Percentiles rank a stretch among this genome's conserved stretches.
Conservation (phyloP, 2,113 vertebrate genomes). For the Oenanthe oenanthe region DNA sequence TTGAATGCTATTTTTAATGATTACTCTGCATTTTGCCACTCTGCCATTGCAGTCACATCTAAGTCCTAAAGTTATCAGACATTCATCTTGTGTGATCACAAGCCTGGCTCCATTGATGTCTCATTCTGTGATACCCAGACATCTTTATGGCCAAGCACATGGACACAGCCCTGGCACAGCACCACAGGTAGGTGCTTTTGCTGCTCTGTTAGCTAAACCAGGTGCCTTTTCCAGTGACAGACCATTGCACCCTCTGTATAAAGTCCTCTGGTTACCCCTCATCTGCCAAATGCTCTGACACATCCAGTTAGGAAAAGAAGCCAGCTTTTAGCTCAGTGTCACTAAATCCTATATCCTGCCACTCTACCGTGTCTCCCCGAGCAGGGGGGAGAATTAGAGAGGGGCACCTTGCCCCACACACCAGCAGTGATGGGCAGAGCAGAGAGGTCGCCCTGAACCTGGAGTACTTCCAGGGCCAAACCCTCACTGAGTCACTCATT, state of each 20-base stretch:
- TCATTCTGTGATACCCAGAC: neutral
- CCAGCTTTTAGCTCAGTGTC: neutral
- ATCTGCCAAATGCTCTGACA: neutral
- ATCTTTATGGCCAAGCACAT: neutral
- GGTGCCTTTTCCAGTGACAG: neutral
- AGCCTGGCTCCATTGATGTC: rapidly evolving
- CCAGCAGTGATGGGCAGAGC: neutral
- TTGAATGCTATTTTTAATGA: neutral
- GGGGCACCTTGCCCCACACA: neutral
- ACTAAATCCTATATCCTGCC: neutral
- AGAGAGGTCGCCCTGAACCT: neutral
- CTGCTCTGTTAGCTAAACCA: neutral
- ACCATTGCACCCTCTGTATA: neutral
- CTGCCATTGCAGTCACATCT: neutral
- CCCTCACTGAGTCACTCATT: slow-evolving; percentile 1
- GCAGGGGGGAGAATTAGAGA: neutral
- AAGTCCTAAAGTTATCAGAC: neutral
- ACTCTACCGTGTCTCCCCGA: rapidly evolving
- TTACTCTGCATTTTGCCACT: neutral
- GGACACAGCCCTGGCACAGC: neutral
- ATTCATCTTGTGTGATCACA: neutral
- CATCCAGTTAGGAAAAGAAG: neutral
- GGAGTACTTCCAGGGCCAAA: slow-evolving; percentile 24
- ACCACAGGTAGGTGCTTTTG: neutral
- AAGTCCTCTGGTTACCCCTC: neutral